These are phyloP conservation scores for Pseudochirops corinnae DNA, from an alignment of 2,797 vertebrate genomes.

Conservation along the genomic window DNA sequence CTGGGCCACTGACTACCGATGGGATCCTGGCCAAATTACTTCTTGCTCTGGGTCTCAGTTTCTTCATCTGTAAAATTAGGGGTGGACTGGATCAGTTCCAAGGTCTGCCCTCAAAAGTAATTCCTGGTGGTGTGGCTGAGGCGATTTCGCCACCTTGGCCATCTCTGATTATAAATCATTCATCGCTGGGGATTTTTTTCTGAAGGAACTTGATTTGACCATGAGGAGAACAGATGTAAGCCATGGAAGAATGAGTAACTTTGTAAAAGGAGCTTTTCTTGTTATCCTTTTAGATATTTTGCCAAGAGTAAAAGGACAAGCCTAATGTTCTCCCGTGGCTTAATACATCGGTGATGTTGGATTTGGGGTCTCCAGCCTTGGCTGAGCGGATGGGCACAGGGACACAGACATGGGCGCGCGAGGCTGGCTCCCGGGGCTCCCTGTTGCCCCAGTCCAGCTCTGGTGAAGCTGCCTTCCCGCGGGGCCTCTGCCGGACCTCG, in stretches of 20 bases:
- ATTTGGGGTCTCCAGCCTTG: background rate
- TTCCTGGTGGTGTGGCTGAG: background rate
- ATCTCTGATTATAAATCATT: background rate
- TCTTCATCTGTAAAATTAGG: background rate
- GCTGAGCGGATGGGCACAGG: background rate
- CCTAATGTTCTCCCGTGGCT: background rate
- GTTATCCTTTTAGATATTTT: background rate
- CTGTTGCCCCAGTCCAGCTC: constrained; percentile 30
- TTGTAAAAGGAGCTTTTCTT: background rate
- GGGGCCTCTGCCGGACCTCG: constrained; percentile 14
- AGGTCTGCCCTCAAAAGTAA: background rate
- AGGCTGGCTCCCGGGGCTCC: background rate
- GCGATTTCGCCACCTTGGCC: background rate
- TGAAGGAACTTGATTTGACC: background rate
- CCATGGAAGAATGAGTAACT: background rate
- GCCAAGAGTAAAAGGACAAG: background rate
- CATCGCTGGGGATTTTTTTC: background rate
- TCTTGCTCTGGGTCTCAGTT: background rate
- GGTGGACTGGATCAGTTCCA: background rate
- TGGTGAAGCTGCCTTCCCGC: constrained; percentile 36
- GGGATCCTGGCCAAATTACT: background rate
- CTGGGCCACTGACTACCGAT: background rate
- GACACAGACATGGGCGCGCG: background rate
- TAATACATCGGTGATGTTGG: background rate
- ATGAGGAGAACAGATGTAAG: background rate